Base-by-base conservation (phyloP, 1,140 invertebrate genomes). In the Telenomus remus region DNA sequence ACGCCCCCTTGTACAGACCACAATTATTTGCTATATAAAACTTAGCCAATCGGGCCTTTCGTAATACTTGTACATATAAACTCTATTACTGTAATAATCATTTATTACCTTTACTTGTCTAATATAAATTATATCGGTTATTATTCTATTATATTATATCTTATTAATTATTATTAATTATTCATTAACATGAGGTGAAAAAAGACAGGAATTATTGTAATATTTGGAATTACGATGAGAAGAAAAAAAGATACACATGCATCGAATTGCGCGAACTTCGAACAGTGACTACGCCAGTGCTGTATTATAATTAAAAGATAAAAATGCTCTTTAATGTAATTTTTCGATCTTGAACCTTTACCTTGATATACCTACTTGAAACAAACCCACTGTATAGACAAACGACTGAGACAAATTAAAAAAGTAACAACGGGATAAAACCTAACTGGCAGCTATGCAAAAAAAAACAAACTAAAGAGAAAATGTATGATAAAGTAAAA, bases 261-360 rank as follows among this genome's bases (percentile, higher is more conserved):
- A 54, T 56, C 42, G 49, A 77, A 49, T 50, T 76, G 43, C 59
- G 50, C 68, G 50, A 63, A 56, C 43, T 53, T 57, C 60, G 54
- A 65, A 68, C 84, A 76, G 68, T 82, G 79, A 85, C 75, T 81
- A 83, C 82, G 80, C 81, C 82, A 85, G 82, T 86, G 82, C 79
- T 86, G 84, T 87, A 85, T 83, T 76, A 85, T 86, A 86, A 80
- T 80, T 81, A 27, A 27, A n/a, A n/a, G n/a, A n/a, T n/a, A n/a
- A n/a, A 27, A 83, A 83, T 73, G 81, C 72, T 86, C 74, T 72
- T 63, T 81, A 86, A 80, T 83, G 80, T 86, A 85, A 84, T 47
- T 54, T 80, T 81, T 82, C 63, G 39, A 81, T 76, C 66, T 80
- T 74, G 53, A 53, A 27, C 63, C 80, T 81, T 81, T 76, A 27